These are phyloP conservation scores for Platygyra sinensis DNA, from an alignment of 64 coral and sea anemone genomes.

Conservation along the genomic window DNA sequence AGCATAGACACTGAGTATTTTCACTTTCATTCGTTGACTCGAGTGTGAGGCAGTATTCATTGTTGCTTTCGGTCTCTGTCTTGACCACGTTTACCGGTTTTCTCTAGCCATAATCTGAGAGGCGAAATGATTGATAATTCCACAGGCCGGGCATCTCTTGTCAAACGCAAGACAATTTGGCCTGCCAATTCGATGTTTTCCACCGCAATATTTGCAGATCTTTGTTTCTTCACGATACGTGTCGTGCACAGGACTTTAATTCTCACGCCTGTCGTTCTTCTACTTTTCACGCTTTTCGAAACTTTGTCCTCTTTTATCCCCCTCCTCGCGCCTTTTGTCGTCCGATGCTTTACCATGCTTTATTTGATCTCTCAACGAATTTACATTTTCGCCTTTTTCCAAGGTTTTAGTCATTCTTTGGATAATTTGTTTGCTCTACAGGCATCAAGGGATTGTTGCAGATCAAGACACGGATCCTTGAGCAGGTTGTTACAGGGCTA, in stretches of 20 bases:
- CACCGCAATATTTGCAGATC: neutral
- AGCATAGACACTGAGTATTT: neutral
- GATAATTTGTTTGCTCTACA: neutral
- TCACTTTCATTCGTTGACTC: slow-evolving; percentile 4
- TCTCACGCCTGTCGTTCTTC: neutral
- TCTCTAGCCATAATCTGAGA: slow-evolving; percentile 23
- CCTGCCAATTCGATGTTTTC: neutral
- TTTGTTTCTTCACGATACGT: neutral
- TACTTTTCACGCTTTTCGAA: too few species aligned
- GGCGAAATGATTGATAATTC: slow-evolving; percentile 45
- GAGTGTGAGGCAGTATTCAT: slow-evolving; percentile 29
- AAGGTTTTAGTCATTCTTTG: neutral
- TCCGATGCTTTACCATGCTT: neutral
- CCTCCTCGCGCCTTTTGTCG: neutral
- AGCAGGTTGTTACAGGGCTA: neutral
- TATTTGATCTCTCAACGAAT: neutral
- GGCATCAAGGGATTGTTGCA: slow-evolving; percentile 12
- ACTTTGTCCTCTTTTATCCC: too few species aligned
- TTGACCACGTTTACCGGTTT: neutral
- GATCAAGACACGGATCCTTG: neutral
- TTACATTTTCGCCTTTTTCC: neutral
- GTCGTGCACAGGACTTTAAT: neutral
- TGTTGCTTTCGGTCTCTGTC: neutral
- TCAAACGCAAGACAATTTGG: slow-evolving; percentile 34
- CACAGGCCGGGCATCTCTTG: slow-evolving; percentile 28